Conservation (phyloP, 2,113 vertebrate genomes). For the Mus musculus region GRCm39 chr11:53959001-53959500, state of each 20-base stretch:
- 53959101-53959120: not conserved
- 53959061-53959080: not conserved
- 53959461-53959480: not conserved
- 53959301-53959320: not conserved
- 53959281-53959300: not conserved
- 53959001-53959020: not conserved
- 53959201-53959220: not conserved
- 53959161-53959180: conserved; percentile 52
- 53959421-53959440: not conserved
- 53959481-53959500: not conserved
- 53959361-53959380: not conserved
- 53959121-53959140: conserved; percentile 1
- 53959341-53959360: not conserved
- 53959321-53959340: not conserved
- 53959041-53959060: not conserved
- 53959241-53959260: not conserved
- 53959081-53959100: not conserved
- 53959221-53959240: not conserved
- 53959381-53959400: not conserved
- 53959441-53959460: not conserved
- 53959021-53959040: not conserved
- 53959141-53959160: conserved; percentile 29
- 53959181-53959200: not conserved
- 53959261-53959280: not conserved
- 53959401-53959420: not conserved